A percentile compares a stretch with the other conserved stretches of the same genome.
Conservation (phyloP, 2,797 vertebrate genomes). For the Nothura maculosa region DNA sequence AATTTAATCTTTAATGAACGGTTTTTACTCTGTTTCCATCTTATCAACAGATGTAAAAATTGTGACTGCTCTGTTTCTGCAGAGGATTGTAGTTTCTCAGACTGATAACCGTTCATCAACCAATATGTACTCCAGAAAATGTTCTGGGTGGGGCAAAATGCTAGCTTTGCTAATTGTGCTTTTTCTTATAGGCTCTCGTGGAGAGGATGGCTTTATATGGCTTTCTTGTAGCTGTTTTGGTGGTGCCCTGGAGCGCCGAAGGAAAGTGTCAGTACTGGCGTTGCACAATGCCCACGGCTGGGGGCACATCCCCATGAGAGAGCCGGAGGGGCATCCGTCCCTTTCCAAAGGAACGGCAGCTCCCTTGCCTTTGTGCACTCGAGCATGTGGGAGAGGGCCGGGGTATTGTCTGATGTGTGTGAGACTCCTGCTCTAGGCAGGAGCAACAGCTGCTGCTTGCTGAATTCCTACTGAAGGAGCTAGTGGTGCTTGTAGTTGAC, state of each 20-base stretch:
- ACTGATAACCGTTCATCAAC: not conserved
- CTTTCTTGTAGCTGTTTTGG: not conserved
- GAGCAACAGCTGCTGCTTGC: not conserved
- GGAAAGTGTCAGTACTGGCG: not conserved
- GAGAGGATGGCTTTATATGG: conserved; percentile 19
- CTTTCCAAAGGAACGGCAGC: not conserved
- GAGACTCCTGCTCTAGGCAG: conserved; percentile 21
- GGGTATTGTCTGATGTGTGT: not conserved
- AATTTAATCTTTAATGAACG: not conserved
- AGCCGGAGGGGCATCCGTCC: conserved; percentile 43
- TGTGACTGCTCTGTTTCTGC: not conserved
- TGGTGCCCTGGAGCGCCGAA: conserved; percentile 22
- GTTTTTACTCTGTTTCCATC: not conserved
- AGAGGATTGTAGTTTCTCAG: not conserved
- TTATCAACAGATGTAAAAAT: not conserved
- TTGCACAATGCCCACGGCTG: not conserved
- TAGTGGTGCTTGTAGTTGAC: not conserved
- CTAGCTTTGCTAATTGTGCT: not conserved
- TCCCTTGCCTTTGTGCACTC: not conserved
- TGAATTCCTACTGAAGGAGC: not conserved
- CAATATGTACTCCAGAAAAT: not conserved
- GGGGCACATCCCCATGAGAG: not conserved
- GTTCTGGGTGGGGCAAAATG: not conserved
- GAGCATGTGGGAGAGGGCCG: not conserved
- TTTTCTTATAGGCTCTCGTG: not conserved